Evolutionary conservation across 1,140 invertebrate genomes (phyloP).

Genomic region (Camponotus pennsylvanicus): DNA sequence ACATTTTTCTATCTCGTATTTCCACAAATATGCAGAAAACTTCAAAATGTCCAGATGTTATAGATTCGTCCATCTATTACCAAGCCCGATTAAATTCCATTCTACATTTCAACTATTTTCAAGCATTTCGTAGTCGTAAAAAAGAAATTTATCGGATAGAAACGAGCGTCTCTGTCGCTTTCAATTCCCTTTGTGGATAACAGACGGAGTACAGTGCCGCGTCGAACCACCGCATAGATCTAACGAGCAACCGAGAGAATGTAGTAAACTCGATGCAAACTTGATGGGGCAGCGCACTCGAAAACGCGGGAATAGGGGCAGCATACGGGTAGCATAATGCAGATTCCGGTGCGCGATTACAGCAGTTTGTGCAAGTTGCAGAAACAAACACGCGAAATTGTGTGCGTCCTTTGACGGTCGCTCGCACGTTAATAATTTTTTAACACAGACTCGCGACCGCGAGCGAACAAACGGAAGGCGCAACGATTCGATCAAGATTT

Average conservation of each 20-base stretch:
- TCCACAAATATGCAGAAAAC: not conserved
- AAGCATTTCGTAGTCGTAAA: conserved; percentile 41
- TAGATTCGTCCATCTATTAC: not conserved
- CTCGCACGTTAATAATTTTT: conserved; percentile 61
- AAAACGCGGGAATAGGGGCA: not conserved
- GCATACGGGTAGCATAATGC: conserved; percentile 64
- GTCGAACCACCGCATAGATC: conserved; percentile 37
- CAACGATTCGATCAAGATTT: conserved; percentile 21
- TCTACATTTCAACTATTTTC: not conserved
- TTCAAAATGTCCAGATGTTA: not conserved
- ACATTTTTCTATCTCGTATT: not conserved
- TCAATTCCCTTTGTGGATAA: conserved; percentile 42
- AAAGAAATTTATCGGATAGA: conserved; percentile 34
- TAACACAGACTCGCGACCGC: conserved; percentile 35
- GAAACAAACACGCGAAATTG: conserved; percentile 60
- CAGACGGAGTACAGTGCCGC: not conserved
- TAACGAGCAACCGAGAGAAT: conserved; percentile 37
- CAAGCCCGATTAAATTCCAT: conserved; percentile 17
- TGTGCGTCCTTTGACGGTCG: conserved; percentile 58
- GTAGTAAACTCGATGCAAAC: conserved; percentile 59
- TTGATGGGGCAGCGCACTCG: conserved; percentile 49
- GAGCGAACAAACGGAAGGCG: not conserved
- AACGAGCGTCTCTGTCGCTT: conserved; percentile 18
- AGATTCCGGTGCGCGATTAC: conserved; percentile 62
- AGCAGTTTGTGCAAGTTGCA: conserved; percentile 13